Evolutionary conservation across 1,140 invertebrate genomes (phyloP).

Genomic region (Cephus cinctus): DNA sequence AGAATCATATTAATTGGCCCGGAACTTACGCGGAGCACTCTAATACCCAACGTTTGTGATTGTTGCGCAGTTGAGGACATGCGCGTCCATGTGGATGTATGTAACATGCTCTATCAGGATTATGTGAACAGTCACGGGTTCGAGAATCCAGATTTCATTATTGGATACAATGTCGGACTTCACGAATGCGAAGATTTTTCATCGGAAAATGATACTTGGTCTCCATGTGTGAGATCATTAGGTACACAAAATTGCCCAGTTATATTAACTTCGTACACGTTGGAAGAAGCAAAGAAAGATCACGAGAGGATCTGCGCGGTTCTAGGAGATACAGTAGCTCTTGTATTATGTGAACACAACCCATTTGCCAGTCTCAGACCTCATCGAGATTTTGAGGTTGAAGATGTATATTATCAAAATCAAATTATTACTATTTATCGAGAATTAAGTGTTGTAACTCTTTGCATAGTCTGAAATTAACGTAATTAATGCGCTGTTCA

Average conservation of each 20-base stretch:
- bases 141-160: conserved; percentile 32
- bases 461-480: conserved; percentile 1
- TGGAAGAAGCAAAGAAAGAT: conserved; percentile 32
- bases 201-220: conserved; percentile 35
- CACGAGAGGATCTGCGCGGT: conserved; percentile 31
- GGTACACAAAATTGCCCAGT: conserved; percentile 36
- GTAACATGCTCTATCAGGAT: conserved; percentile 27
- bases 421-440: conserved; percentile 39
- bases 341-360: conserved; percentile 31
- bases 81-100: conserved; percentile 21
- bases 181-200: conserved; percentile 30
- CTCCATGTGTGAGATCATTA: conserved; percentile 24
- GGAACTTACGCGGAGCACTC: conserved; percentile 23
- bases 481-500: neutral
- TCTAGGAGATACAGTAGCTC: conserved; percentile 22
- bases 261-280: conserved; percentile 36
- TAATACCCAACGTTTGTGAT: conserved; percentile 25
- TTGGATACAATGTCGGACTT: conserved; percentile 44
- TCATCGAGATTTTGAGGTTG: conserved; percentile 38
- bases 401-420: conserved; percentile 40
- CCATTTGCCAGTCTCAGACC: conserved; percentile 41
- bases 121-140: conserved; percentile 25
- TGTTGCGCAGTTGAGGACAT: conserved; percentile 22
- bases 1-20: conserved; percentile 38
- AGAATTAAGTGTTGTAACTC: conserved; percentile 7